A percentile compares a stretch with the other conserved stretches of the same genome.
These are phyloP conservation scores for Cheilosia grossa DNA, from an alignment of 2,888 invertebrate genomes.

Conservation along the genomic window DNA sequence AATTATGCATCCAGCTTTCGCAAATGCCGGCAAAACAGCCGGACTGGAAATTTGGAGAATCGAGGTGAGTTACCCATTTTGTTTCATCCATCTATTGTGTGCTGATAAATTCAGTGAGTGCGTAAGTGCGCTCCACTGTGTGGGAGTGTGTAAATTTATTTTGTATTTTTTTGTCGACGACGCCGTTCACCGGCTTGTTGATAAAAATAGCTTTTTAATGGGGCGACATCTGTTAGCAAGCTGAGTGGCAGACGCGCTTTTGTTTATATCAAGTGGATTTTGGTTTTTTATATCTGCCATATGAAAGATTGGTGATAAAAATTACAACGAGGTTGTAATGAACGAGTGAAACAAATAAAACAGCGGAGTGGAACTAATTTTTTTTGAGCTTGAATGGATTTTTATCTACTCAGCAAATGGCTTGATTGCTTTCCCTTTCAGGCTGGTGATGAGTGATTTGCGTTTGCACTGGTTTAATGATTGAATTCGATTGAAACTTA, in stretches of 20 bases:
- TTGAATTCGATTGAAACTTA: slow-evolving; percentile 12
- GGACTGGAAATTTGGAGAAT: slow-evolving; percentile 92
- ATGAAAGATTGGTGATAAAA: not conserved
- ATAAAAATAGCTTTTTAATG: slow-evolving; percentile 44
- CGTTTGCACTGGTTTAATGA: not conserved
- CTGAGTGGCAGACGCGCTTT: slow-evolving; percentile 9
- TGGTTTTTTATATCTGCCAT: not conserved
- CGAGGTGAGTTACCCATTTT: slow-evolving; percentile 85
- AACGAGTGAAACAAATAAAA: not conserved
- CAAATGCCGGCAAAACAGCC: slow-evolving; percentile 87
- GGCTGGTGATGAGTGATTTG: slow-evolving; percentile 13
- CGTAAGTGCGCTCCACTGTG: not conserved
- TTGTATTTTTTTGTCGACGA: slow-evolving; percentile 18
- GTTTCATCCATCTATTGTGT: not conserved
- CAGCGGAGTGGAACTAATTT: slow-evolving; percentile 7
- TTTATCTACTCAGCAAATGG: not conserved
- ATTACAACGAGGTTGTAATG: not conserved
- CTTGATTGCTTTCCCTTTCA: slow-evolving; percentile 24
- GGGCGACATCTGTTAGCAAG: slow-evolving; percentile 32
- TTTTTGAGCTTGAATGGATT: slow-evolving; percentile 7
- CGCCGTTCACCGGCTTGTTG: slow-evolving; percentile 3
- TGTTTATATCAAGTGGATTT: not conserved
- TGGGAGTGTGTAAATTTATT: slow-evolving; percentile 12
- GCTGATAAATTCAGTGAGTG: slow-evolving; percentile 25
- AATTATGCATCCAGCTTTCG: slow-evolving; percentile 87